Conservation (phyloP, 2,113 vertebrate species). For the Pseudorhombus dupliciocellatus region DNA sequence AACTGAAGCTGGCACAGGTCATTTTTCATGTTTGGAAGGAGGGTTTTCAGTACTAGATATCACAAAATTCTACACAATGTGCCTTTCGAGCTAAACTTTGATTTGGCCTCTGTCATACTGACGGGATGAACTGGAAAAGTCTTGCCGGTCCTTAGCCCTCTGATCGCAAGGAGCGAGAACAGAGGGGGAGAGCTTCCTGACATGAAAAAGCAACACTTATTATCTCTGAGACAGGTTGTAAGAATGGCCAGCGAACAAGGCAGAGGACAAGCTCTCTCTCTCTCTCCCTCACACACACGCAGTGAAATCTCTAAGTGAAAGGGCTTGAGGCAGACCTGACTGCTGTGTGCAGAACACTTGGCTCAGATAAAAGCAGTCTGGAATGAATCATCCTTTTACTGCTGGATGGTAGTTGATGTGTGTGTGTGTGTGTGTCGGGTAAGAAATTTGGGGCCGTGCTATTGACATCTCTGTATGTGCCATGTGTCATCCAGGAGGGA, state of each 20-base stretch:
- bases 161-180: conserved; percentile 40
- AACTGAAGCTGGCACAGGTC: too few relatives aligned
- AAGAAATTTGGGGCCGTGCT: neutral
- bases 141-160: conserved; percentile 44
- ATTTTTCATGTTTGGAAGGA: too few relatives aligned
- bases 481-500: neutral
- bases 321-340: conserved; percentile 43
- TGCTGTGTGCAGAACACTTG: conserved; percentile 59
- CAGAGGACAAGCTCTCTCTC: conserved; percentile 49
- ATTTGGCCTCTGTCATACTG: neutral
- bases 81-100: neutral
- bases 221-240: conserved; percentile 70
- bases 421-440: conserved; percentile 10
- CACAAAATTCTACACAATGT: too few relatives aligned
- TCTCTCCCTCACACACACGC: conserved; percentile 36
- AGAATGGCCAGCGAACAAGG: conserved; percentile 53
- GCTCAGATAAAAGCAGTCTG: conserved; percentile 62
- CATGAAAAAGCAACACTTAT: conserved; percentile 60
- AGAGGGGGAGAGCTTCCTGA: conserved; percentile 55
- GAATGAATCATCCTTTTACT: conserved; percentile 58
- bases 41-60: too few relatives aligned
- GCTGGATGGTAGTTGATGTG: conserved; percentile 6
- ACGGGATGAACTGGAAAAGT: conserved; percentile 42
- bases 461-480: neutral
- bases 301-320: conserved; percentile 41